Evolutionary conservation across 2,888 invertebrate species (phyloP).

Genomic region (Plebejus melissa): DNA sequence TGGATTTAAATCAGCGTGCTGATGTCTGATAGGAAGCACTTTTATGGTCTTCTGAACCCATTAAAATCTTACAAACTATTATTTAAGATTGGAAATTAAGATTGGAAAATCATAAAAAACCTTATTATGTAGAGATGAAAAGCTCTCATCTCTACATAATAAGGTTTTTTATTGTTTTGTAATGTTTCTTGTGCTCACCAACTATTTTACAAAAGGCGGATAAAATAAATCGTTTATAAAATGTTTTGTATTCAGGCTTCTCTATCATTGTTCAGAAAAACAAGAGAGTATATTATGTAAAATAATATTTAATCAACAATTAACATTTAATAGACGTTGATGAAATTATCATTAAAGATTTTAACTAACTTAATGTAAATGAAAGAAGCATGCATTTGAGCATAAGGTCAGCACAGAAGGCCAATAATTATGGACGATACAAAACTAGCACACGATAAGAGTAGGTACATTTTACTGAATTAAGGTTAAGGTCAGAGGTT

Average conservation of each 20-base stretch:
- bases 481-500: neutral
- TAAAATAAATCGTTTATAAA: too few relatives aligned
- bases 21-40: neutral
- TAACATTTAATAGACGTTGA: neutral
- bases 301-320: neutral
- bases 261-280: too few relatives aligned
- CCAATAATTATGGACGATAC: constrained; percentile 14
- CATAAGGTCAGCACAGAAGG: constrained; percentile 1
- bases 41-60: neutral
- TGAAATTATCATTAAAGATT: neutral
- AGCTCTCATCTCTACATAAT: too few relatives aligned
- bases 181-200: too few relatives aligned
- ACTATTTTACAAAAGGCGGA: too few relatives aligned
- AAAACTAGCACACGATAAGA: constrained; percentile 10
- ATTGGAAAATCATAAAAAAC: neutral
- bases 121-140: neutral
- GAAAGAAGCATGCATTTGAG: neutral
- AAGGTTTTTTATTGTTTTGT: too few relatives aligned
- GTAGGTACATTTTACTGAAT: constrained; percentile 7
- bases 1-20: neutral
- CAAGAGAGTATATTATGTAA: too few relatives aligned
- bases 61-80: neutral
- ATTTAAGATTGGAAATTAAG: too few relatives aligned
- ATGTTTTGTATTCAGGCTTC: too few relatives aligned
- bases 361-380: neutral